Evolutionary conservation across 2,113 vertebrate species (phyloP), one percentile per base, ranked within the genome.

Genomic region (Pangasianodon gigas): DNA sequence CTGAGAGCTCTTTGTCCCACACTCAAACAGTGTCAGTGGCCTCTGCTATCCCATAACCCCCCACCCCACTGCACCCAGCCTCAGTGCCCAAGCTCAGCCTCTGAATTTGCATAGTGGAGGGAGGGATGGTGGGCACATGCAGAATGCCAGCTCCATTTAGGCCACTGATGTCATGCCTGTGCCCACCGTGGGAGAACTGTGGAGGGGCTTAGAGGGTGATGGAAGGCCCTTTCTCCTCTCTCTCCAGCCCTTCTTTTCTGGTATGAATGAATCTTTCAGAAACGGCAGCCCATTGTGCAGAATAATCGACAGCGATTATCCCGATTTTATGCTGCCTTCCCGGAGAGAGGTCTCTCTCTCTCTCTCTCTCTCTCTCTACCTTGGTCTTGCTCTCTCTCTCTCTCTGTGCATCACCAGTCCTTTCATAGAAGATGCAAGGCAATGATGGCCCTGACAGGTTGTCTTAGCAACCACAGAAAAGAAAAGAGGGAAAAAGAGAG

Each of bases 191-290:
- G 96, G 96, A 96, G 95, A 96, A 96, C 95, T 90, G 93, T 79
- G 93, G 93, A 95, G 93, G 92, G 94, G 93, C 93, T 83, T 86
- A n/a, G 84, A 87, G 75, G 84, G 69, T 87, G 81, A 80, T 79
- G 81, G 77, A 79, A 51, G 48, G 48, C 60, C 44, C 56, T 79
- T 91, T 88, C 92, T 93, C 92, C 92, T 92, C 92, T 91, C 89
- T 93, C 94, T 93, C 93, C 94, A 93, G 93, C 92, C 90, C 90
- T 94, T 93, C 95, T 94, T 94, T 93, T 93, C 91, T 92, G 92
- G 94, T 92, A 96, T 96, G 95, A 96, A 96, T 96, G 95, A 95
- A 95, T 95, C 95, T 96, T 96, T 96, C 93, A 96, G 92, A 95
- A 95, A 94, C 94, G 62, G 92, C 93, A 92, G 93, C 91, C 94